These are phyloP conservation scores for Vesta saturnalis DNA, from an alignment of 2,888 invertebrate genomes.

Conservation along the genomic window DNA sequence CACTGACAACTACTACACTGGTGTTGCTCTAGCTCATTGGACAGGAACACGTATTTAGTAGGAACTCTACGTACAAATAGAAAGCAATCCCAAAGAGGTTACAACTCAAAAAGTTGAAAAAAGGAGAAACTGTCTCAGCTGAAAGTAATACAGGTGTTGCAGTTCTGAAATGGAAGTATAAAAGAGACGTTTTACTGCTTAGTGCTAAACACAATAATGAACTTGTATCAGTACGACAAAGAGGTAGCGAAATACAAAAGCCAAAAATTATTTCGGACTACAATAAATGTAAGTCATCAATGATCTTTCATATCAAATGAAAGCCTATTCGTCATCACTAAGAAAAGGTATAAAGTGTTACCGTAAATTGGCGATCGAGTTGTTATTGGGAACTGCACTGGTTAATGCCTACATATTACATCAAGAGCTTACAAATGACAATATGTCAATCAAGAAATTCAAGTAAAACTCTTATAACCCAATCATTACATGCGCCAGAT, in stretches of 20 bases:
- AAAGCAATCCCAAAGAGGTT: not conserved
- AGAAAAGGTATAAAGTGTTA: not conserved
- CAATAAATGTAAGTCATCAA: not conserved
- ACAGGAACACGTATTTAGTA: not conserved
- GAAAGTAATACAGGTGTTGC: not conserved
- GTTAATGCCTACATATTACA: not conserved
- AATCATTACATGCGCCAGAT: not conserved
- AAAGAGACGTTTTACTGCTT: not conserved
- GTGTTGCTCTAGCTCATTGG: not conserved
- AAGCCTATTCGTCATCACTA: not conserved
- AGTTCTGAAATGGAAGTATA: not conserved
- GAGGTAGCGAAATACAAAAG: not conserved
- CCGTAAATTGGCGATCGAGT: not conserved
- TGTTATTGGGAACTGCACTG: not conserved
- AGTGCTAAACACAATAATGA: not conserved
- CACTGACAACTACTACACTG: not conserved
- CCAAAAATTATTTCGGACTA: not conserved
- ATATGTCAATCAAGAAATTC: not conserved
- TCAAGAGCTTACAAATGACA: not conserved
- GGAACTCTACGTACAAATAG: not conserved
- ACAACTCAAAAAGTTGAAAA: not conserved
- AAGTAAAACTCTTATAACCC: not conserved
- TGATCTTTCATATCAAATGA: too few relatives aligned
- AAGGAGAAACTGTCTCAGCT: not conserved
- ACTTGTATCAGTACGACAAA: not conserved